Evolutionary conservation across 2,113 vertebrate species (phyloP).

Genomic region (Corynorhinus townsendii): DNA sequence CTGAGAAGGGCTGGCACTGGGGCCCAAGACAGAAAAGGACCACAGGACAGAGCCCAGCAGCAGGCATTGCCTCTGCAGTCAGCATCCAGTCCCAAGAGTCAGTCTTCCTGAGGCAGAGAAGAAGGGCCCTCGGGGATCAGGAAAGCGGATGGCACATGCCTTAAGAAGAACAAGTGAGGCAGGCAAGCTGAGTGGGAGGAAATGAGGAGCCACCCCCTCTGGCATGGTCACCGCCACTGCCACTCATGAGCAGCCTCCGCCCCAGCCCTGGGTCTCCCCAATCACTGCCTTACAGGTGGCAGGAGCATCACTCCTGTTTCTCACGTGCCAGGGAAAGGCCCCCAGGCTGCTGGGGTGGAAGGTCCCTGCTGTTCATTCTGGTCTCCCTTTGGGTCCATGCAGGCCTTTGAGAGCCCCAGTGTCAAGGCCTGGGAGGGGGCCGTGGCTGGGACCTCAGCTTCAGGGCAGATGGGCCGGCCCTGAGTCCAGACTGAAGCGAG

Average conservation of each 20-base stretch:
- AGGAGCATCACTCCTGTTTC: background rate
- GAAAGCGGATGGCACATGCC: background rate
- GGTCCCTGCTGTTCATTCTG: background rate
- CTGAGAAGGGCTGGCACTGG: background rate
- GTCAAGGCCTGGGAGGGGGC: background rate
- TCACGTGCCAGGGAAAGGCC: background rate
- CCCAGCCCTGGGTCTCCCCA: background rate
- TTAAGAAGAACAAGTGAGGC: background rate
- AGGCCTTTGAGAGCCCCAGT: background rate
- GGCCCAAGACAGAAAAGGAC: background rate
- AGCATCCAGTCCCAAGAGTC: background rate
- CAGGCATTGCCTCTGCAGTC: background rate
- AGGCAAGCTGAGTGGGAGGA: background rate
- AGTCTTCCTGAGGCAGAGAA: background rate
- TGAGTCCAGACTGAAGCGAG: background rate
- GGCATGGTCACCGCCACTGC: background rate
- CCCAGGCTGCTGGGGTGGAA: background rate
- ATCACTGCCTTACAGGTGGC: background rate
- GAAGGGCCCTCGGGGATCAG: background rate
- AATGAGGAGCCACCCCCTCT: background rate
- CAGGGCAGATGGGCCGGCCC: background rate
- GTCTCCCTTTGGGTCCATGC: background rate
- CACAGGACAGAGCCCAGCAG: background rate
- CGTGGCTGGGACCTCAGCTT: background rate
- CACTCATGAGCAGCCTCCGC: rapidly evolving